Percentiles rank a stretch among this genome's conserved stretches.
phyloP scores from a whole-genome alignment of 2,797 vertebrate species.

The Linurgus olivaceus region DNA sequence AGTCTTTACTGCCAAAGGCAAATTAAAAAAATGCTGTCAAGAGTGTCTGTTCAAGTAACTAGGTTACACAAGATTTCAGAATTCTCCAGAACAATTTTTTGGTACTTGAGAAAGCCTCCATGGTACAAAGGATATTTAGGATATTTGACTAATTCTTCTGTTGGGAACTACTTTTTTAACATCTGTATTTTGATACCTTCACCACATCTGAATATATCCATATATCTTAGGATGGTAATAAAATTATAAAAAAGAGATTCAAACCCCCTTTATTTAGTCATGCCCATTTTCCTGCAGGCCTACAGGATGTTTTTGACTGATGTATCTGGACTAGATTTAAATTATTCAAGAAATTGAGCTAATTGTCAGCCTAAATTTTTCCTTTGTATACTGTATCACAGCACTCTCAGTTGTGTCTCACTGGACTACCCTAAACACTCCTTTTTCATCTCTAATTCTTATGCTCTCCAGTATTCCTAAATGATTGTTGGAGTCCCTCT shows the following conservation, averaged over 20 bases:
- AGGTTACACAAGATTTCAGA: neutral
- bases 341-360: neutral
- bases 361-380: neutral
- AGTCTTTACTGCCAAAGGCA: neutral
- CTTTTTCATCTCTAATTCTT: neutral
- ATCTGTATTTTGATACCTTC: neutral
- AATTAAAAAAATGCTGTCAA: neutral
- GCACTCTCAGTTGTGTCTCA: neutral
- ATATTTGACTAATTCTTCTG: neutral
- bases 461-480: neutral
- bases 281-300: neutral
- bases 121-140: neutral
- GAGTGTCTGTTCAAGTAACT: neutral
- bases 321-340: neutral
- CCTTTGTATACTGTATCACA: neutral
- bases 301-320: neutral
- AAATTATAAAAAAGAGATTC: neutral
- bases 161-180: neutral
- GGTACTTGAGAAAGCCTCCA: neutral
- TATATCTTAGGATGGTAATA: neutral
- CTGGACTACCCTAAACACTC: neutral
- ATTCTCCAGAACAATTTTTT: neutral
- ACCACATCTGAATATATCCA: neutral
- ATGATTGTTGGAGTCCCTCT: neutral
- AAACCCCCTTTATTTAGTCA: neutral